Evolutionary conservation across 1,140 invertebrate species (phyloP), one percentile per base, ranked within the genome.

Genomic region (Hyphantria cunea): DNA sequence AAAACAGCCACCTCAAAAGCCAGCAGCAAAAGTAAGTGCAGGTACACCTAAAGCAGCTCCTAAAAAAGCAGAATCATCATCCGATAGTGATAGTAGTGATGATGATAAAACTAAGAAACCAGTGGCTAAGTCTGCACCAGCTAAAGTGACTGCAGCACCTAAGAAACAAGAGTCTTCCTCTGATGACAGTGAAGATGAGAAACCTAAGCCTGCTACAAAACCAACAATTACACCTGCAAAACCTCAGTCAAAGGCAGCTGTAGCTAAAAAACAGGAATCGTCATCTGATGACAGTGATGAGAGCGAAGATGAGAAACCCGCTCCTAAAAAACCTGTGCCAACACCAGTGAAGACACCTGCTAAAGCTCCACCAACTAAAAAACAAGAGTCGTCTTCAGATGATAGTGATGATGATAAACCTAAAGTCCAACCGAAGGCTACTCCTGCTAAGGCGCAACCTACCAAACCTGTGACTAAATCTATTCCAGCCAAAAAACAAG

Each of bases 401-500:
- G 53, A 56, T 10, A 44, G 42, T 44, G 42, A 44, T 44, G n/a
- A 44, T 44, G 42, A 44, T 2, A 12, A 44, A 12, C 3, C 6
- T 12, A 44, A 44, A 44, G 10, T 12, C 3, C n/a, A 10, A 44
- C 10, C 7, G n/a, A 44, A 44, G 42, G 42, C 42, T 44, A 15
- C 42, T 44, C 14, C 42, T 8, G n/a, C 42, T 8, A 12, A 44
- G 14, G 42, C 42, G 13, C n/a, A 12, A 13, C 42, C 42, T 3
- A 15, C 54, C 34, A 70, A 64, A 33, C 10, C 39, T 31, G 33
- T 49, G 39, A 44, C 31, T 15, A 68, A 69, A 60, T 14, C 62
- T 31, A 47, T 15, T 17, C 44, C 66, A 11, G 34, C 33, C 42
- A 75, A 78, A 58, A 73, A 70, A 54, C 52, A 60, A 60, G 66